A percentile compares a stretch with the other conserved stretches of the same genome.
phyloP scores from a whole-genome alignment of 1,140 invertebrate species.

The Drusus annulatus region DNA sequence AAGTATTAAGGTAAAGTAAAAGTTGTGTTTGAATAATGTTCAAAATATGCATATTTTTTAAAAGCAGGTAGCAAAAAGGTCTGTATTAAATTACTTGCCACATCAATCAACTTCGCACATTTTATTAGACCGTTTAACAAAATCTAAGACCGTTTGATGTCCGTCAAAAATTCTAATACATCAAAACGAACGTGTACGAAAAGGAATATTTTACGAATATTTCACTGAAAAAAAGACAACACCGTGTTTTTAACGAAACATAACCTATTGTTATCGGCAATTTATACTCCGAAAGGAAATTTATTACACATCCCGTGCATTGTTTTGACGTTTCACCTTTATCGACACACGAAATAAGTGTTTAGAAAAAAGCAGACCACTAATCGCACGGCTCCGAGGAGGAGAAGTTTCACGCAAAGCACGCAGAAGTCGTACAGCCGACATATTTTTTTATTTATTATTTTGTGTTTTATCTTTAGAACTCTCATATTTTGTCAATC shows the following conservation, averaged over 20 bases:
- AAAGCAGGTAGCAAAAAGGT: neutral
- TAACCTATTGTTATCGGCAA: conserved; percentile 46
- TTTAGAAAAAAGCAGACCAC: conserved; percentile 18
- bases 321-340: conserved; percentile 52
- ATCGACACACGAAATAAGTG: conserved; percentile 41
- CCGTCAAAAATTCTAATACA: conserved; percentile 18
- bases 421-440: too few relatives aligned
- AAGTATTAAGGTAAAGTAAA: too few relatives aligned
- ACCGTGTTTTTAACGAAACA: conserved; percentile 5
- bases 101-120: conserved; percentile 32
- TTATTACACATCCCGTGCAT: conserved; percentile 49
- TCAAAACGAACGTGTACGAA: conserved; percentile 9
- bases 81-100: conserved; percentile 4
- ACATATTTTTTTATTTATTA: too few relatives aligned
- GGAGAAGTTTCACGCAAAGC: neutral
- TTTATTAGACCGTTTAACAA: conserved; percentile 32
- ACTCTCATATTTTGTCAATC: too few relatives aligned
- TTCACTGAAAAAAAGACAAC: conserved; percentile 33
- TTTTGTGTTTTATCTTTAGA: too few relatives aligned
- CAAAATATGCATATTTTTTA: neutral
- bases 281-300: conserved; percentile 44
- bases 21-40: neutral
- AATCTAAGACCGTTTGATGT: conserved; percentile 27
- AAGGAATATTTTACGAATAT: conserved; percentile 21
- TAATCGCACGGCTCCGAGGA: neutral